A percentile compares a stretch with the other conserved stretches of the same genome.
These are phyloP conservation scores for Myrmophylax atrothorax DNA, from an alignment of 2,113 vertebrate species.

Conservation along the genomic window DNA sequence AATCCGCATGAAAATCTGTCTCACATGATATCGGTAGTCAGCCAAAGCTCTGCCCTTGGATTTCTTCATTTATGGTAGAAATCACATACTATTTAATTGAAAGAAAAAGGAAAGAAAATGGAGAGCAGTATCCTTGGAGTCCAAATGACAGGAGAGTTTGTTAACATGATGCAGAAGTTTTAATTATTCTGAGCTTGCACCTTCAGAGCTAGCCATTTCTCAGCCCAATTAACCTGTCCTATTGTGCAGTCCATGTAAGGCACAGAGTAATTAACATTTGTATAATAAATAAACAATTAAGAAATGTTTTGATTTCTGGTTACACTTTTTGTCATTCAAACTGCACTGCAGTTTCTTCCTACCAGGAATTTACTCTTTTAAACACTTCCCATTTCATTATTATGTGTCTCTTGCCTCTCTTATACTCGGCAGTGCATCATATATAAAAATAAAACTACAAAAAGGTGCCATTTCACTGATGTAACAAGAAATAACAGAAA, in stretches of 20 bases:
- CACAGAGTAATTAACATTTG: conserved; percentile 63
- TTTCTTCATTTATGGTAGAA: background rate
- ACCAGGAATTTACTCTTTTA: background rate
- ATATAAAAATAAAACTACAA: background rate
- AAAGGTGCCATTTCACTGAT: background rate
- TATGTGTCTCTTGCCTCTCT: background rate
- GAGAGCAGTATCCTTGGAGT: background rate
- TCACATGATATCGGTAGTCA: conserved; percentile 9
- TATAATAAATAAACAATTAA: conserved; percentile 26
- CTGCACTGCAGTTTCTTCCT: background rate
- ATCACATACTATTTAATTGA: background rate
- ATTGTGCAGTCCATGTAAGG: conserved; percentile 50
- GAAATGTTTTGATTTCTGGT: conserved; percentile 51
- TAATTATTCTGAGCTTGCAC: conserved; percentile 50
- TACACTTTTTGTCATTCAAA: conserved; percentile 31
- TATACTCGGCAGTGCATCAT: background rate
- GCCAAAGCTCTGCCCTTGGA: background rate
- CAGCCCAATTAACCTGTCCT: conserved; percentile 63
- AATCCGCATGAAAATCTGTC: conserved; percentile 43
- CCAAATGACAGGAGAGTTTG: conserved; percentile 5
- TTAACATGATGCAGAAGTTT: conserved; percentile 24
- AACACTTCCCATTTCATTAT: background rate
- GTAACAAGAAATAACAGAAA: background rate
- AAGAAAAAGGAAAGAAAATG: background rate
- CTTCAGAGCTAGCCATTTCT: conserved; percentile 38